Conservation (phyloP, 2,797 vertebrate species). For the Orientallactaga sibirica region DNA sequence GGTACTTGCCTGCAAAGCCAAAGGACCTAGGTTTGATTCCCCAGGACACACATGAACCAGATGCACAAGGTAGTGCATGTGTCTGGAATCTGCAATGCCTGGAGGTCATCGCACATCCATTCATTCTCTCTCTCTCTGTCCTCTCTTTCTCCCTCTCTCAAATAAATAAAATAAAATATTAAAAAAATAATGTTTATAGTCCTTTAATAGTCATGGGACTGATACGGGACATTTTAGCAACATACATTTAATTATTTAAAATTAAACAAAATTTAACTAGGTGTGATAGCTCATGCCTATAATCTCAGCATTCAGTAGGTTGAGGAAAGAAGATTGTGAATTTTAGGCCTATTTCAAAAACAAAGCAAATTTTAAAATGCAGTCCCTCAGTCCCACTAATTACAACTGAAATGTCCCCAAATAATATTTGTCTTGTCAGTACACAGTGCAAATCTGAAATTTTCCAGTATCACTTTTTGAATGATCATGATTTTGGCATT, state of each 20-base stretch:
- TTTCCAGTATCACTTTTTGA: background rate
- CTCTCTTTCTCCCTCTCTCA: no score
- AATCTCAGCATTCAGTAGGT: background rate
- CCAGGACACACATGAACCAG: no score
- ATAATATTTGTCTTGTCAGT: background rate
- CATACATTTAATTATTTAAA: slow-evolving; percentile 32
- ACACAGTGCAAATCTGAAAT: background rate
- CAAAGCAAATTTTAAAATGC: background rate
- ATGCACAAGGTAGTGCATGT: no score
- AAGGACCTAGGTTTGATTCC: no score
- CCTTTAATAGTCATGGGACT: background rate
- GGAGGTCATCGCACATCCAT: no score
- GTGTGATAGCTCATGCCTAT: background rate
- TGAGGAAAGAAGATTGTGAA: background rate
- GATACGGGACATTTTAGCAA: background rate
- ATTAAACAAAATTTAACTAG: background rate
- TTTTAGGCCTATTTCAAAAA: background rate
- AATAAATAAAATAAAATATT: no score
- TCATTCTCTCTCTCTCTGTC: no score
- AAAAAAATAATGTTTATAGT: no score
- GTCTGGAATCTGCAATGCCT: no score
- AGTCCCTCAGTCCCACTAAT: background rate
- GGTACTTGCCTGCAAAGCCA: no score
- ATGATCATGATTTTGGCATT: background rate
- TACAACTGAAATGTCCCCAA: background rate